Conservation (phyloP, 2,113 vertebrate species). For the Pandion haliaetus region DNA sequence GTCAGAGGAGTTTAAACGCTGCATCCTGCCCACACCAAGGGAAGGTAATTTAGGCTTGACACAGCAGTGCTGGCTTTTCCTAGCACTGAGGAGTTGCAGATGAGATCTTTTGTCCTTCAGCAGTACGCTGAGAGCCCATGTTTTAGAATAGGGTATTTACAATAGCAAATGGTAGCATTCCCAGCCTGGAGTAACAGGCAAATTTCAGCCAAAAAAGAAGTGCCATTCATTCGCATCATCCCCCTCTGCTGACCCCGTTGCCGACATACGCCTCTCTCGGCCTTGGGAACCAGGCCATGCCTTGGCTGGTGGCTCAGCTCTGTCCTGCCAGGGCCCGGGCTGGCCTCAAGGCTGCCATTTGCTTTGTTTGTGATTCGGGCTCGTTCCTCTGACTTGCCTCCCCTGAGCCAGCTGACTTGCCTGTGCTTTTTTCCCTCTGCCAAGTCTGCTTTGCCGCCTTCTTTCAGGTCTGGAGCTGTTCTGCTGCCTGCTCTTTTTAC, state of each 20-base stretch:
- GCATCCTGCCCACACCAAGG: neutral
- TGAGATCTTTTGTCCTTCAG: neutral
- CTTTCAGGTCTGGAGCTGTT: conserved; percentile 23
- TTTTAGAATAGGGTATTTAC: neutral
- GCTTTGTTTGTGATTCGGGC: neutral
- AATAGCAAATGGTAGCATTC: neutral
- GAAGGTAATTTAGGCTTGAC: neutral
- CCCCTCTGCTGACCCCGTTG: neutral
- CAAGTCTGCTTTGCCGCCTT: conserved; percentile 1
- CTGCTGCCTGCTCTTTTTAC: conserved; percentile 8
- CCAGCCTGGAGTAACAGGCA: neutral
- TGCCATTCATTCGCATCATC: neutral
- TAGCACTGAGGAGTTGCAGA: neutral
- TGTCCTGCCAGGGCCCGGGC: neutral
- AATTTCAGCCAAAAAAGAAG: neutral
- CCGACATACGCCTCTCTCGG: rapidly evolving
- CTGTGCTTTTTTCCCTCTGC: neutral
- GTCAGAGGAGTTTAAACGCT: neutral
- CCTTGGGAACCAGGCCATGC: neutral
- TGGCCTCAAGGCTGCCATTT: neutral
- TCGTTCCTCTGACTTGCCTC: neutral
- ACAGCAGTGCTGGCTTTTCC: neutral
- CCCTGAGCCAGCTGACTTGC: neutral
- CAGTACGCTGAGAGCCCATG: neutral
- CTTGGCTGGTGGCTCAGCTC: neutral